Percentiles rank a stretch among this genome's conserved stretches.
phyloP scores from a whole-genome alignment of 2,113 vertebrate species.

The Barbus barbus region DNA sequence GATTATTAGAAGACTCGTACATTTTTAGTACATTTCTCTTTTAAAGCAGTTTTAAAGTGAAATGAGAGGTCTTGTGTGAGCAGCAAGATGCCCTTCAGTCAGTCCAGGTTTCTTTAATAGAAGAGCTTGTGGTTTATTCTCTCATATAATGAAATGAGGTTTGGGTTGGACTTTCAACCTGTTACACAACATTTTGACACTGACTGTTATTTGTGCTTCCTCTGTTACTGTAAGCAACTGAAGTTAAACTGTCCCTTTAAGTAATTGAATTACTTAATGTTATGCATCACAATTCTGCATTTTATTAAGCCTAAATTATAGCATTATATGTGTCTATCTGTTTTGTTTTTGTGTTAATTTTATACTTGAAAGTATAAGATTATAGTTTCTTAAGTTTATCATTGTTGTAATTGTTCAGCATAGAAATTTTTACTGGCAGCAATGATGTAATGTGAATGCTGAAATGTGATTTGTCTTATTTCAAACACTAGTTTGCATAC shows the following conservation, averaged over 20 bases:
- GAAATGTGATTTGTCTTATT: not conserved
- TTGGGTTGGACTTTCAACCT: not conserved
- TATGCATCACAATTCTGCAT: not conserved
- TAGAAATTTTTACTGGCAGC: not conserved
- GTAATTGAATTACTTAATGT: no score
- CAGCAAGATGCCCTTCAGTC: not conserved
- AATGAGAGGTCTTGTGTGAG: not conserved
- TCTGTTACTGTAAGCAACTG: no score
- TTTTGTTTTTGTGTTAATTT: not conserved
- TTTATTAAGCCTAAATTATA: not conserved
- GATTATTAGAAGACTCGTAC: not conserved
- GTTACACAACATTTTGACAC: not conserved
- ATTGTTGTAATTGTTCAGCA: not conserved
- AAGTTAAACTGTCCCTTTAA: no score
- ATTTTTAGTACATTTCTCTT: not conserved
- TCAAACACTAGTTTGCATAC: not conserved
- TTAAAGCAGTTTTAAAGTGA: not conserved
- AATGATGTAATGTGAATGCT: not conserved
- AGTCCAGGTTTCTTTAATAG: not conserved
- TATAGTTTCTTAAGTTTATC: no score
- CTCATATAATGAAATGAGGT: constrained; percentile 3
- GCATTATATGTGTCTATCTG: not conserved
- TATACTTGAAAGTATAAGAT: not conserved
- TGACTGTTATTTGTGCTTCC: not conserved
- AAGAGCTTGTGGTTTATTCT: not conserved